These are phyloP conservation scores for Perizoma flavofasciatum DNA, from an alignment of 2,888 invertebrate genomes.

Conservation along the genomic window DNA sequence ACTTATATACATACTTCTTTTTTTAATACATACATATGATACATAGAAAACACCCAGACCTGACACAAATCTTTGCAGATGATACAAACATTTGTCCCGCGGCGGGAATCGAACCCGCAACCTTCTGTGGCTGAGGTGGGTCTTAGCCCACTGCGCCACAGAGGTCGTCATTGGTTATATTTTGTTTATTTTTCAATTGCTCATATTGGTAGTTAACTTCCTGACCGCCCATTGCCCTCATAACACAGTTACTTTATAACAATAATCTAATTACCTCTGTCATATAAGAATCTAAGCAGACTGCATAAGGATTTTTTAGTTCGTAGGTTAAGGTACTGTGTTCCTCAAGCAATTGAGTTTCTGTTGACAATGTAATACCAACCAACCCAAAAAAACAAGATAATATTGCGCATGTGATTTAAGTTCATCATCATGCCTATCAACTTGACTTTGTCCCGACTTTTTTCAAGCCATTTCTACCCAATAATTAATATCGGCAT, in stretches of 20 bases:
- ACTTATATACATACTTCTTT: no score
- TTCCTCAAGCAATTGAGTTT: neutral
- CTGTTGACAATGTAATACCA: constrained; percentile 1
- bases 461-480: constrained; percentile 43
- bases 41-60: no score
- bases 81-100: no score
- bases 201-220: neutral
- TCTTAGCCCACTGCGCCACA: no score
- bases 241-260: constrained; percentile 10
- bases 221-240: neutral
- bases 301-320: constrained; percentile 8
- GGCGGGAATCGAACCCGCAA: no score
- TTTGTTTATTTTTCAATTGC: no score
- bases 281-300: constrained; percentile 2
- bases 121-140: no score
- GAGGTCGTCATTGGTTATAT: no score
- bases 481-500: constrained; percentile 49
- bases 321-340: constrained; percentile 1
- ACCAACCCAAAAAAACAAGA: neutral
- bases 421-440: constrained; percentile 24
- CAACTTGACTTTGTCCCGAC: constrained; percentile 32
- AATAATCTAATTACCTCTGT: constrained; percentile 23
- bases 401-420: neutral
- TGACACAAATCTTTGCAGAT: no score
- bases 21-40: no score